Base-by-base conservation (phyloP, 2,888 invertebrate species). In the Ernsta delagoae region DNA sequence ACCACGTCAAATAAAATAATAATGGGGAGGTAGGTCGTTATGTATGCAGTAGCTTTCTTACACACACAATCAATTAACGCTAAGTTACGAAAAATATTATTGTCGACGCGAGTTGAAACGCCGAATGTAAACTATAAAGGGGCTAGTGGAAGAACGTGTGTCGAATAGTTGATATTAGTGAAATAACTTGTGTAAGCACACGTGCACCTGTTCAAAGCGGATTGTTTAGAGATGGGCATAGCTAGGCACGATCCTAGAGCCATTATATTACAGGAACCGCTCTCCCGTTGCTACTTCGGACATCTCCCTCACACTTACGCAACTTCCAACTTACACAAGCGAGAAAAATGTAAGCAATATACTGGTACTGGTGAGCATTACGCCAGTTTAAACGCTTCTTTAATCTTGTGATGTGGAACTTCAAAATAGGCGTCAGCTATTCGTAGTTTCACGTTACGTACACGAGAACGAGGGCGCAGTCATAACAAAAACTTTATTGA, bases 131-230 rank as follows among this genome's bases (percentile, higher is more conserved):
- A 83, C 79, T 81, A 75, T 50, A 16, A 50, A 50, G 71, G 43
- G 67, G 73, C 70, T 73, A 48, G 59, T 54, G 39, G 65, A 59
- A 54, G 73, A 74, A 80, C 84, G 85, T 83, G 87, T 78, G 80
- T 77, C 70, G 84, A 83, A 83, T 85, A 72, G 73, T 74, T 77
- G 77, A 81, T 83, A 81, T 79, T 78, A 79, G 83, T 84, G 80
- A 86, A 89, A 89, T 86, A 82, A 84, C 81, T 87, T 89, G 82
- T 82, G 80, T 82, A 84, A 84, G 80, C 85, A 84, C 82, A 85
- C 82, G 81, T 84, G 88, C 92, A 92, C 90, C 92, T 92, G 89
- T 87, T 84, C 85, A 90, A 90, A 89, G 88, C 86, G 79, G 77
- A 80, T 82, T 84, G 84, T 86, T 85, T 84, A 80, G 77, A 82